phyloP scores from a whole-genome alignment of 2,113 vertebrate genomes.

The Neomonachus schauinslandi region DNA sequence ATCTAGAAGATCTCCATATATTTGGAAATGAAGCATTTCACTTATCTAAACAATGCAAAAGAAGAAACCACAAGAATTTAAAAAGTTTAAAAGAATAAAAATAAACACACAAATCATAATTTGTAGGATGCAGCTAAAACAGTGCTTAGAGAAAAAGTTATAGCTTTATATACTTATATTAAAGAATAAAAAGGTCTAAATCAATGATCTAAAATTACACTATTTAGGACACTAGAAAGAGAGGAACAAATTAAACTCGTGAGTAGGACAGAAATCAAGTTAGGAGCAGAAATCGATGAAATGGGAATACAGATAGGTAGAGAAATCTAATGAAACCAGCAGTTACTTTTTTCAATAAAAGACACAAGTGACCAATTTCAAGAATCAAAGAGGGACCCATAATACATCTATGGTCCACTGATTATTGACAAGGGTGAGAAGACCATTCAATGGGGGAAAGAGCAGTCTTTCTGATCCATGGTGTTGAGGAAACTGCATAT shows the following conservation, averaged over 20 bases:
- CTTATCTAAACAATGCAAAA: background rate
- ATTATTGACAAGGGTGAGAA: background rate
- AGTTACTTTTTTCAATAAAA: background rate
- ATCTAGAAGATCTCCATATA: background rate
- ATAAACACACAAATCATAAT: background rate
- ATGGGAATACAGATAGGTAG: background rate
- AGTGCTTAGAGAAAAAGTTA: background rate
- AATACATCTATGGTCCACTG: background rate
- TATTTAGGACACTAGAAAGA: background rate
- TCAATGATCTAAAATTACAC: background rate
- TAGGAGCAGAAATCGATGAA: conserved; percentile 40
- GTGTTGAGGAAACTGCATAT: background rate
- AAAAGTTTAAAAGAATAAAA: conserved; percentile 31
- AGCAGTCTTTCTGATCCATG: conserved; percentile 1
- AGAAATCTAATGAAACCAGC: background rate
- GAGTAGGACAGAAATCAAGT: background rate
- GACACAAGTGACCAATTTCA: background rate
- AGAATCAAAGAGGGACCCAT: background rate
- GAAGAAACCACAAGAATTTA: background rate
- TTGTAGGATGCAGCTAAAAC: background rate
- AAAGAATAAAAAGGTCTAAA: conserved; percentile 40
- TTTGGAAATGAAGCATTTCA: conserved; percentile 42
- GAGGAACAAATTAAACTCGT: conserved; percentile 10
- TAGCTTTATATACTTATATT: background rate
- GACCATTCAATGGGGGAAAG: background rate